phyloP scores from a whole-genome alignment of 2,888 invertebrate species.

The Aproaerema taeniolella region DNA sequence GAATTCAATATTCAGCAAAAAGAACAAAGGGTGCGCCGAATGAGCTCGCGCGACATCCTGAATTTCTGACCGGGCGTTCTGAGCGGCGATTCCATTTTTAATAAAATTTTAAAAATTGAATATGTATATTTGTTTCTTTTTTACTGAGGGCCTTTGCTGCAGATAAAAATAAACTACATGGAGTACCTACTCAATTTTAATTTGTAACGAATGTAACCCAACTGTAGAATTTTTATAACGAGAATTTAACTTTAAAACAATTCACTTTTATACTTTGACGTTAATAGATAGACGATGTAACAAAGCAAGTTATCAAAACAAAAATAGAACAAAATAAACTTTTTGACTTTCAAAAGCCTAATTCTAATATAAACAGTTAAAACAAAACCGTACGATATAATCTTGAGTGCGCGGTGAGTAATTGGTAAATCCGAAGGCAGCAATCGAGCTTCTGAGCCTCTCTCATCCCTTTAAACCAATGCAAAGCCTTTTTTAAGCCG shows the following conservation, averaged over 20 bases:
- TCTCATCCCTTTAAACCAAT: constrained; percentile 73
- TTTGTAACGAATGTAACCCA: too few species aligned
- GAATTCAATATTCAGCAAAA: constrained; percentile 67
- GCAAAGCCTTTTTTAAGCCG: constrained; percentile 75
- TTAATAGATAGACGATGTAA: too few species aligned
- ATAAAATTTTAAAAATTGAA: constrained; percentile 9
- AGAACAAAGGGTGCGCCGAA: constrained; percentile 41
- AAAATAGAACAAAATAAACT: too few species aligned
- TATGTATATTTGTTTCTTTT: background rate
- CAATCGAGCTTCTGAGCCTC: constrained; percentile 65
- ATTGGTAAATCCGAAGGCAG: constrained; percentile 67
- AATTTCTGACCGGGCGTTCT: constrained; percentile 7
- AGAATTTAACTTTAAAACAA: too few species aligned
- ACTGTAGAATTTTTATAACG: too few species aligned
- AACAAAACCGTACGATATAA: constrained; percentile 38
- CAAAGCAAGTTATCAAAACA: too few species aligned
- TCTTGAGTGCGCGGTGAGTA: constrained; percentile 63
- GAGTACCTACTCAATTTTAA: too few species aligned
- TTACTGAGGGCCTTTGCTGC: too few species aligned
- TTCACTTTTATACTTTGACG: too few species aligned
- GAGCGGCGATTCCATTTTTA: constrained; percentile 3
- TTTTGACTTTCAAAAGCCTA: background rate
- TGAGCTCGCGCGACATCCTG: constrained; percentile 23
- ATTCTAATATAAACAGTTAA: constrained; percentile 24
- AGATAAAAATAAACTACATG: too few species aligned